Base-by-base conservation (phyloP, 2,113 vertebrate genomes). In the Eidolon helvum region DNA sequence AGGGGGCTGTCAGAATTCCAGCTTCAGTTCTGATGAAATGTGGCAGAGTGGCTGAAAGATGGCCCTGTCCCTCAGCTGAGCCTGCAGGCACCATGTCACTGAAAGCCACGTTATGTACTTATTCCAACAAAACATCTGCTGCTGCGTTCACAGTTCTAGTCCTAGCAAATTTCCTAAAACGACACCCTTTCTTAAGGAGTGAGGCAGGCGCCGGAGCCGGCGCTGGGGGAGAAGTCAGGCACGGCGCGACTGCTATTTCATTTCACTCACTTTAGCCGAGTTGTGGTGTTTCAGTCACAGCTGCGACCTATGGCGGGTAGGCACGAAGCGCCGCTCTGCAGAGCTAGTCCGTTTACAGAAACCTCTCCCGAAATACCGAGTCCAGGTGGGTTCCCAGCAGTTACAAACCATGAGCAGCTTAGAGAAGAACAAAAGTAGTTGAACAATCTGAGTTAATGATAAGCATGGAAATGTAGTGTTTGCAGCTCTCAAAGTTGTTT, bases 301-400 rank as follows among this genome's bases (percentile, higher is more conserved):
- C 75, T 95, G 92, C 95, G 98, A 97, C 97, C 97, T 97, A 90
- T 0, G 9, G 35, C 89, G 88, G 68, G 71, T 69, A 38, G 84
- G 45, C 63, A 83, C 63, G 71, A 96, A 95, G 77, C 90, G 87
- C 91, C 53, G 96, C 91, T 95, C 97, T 6, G 75, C 95, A 97
- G 86, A 95, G 90, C 97, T 93, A 97, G 82, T 57, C 48, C 79
- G 93, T 92, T 97, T 97, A 96, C 72, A 86, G 72, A 97, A 97
- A 94, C n/a, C 4, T 97, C 83, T 94, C 95, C 90, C 83, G 91
- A 96, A 98, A 96, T 95, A 97, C 68, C 94, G 97, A 95, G 43
- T 5, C 80, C 16, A 68, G 84, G 82, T 97, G 78, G 74, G 90
- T 97, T 95, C 45, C 55, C 77, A 45, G 45, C 91, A 95, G 97